These are phyloP conservation scores for Gymnocephalus cernua DNA, from an alignment of 2,113 vertebrate species.

Conservation along the genomic window DNA sequence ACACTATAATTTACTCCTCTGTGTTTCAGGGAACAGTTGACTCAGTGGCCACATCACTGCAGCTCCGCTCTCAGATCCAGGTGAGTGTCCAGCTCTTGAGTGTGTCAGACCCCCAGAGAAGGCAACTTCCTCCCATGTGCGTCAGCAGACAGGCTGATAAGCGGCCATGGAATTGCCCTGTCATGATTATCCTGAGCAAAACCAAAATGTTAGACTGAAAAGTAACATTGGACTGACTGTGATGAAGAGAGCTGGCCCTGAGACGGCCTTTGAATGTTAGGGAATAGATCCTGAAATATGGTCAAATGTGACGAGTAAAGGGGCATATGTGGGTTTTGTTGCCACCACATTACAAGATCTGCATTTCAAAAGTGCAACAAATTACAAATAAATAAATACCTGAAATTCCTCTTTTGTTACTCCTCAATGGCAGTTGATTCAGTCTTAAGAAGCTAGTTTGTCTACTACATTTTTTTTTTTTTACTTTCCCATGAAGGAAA, in stretches of 20 bases:
- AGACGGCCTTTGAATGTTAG: neutral
- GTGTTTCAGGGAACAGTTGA: slow-evolving; percentile 86
- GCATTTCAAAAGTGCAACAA: slow-evolving; percentile 6
- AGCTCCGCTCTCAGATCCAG: slow-evolving; percentile 94
- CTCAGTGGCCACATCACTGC: slow-evolving; percentile 87
- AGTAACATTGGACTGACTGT: slow-evolving; percentile 3
- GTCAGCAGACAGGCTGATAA: slow-evolving; percentile 57
- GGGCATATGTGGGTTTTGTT: neutral
- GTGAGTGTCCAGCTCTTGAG: slow-evolving; percentile 80
- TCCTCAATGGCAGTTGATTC: neutral
- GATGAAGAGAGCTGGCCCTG: slow-evolving; percentile 21
- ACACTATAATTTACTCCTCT: slow-evolving; percentile 63
- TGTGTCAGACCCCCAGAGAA: slow-evolving; percentile 52
- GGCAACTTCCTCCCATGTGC: slow-evolving; percentile 51
- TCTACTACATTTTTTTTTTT: neutral
- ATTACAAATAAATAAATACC: neutral
- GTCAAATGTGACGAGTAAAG: neutral
- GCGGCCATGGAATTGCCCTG: slow-evolving; percentile 21
- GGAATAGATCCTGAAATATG: neutral
- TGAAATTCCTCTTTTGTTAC: slow-evolving; percentile 5
- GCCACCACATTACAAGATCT: neutral
- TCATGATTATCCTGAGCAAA: slow-evolving; percentile 41
- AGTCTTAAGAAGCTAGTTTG: neutral
- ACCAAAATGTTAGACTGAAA: neutral
- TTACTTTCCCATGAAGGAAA: neutral